Base-by-base conservation (phyloP, 2,888 invertebrate genomes). In the Chaetogeoica ovagalla region DNA sequence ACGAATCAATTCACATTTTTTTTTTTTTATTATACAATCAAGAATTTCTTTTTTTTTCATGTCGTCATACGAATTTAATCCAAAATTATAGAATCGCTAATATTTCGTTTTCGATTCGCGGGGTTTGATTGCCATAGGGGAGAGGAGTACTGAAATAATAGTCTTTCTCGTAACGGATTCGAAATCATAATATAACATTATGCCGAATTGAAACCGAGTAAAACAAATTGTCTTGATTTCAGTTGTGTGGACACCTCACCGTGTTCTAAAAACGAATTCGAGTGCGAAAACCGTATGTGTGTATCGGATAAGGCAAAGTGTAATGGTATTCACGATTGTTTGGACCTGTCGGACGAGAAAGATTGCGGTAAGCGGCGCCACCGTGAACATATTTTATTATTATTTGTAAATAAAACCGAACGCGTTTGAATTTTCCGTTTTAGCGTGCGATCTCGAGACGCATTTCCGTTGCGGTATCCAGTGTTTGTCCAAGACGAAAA, bases 311-410 rank as follows among this genome's bases (percentile, higher is more conserved):
- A 87, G 48, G 90, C 91, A 81, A 89, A 90, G 55, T 93, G 93
- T 86, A 91, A 93, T 85, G 93, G 93, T 19, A 87, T 89, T 79
- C 89, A 92, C 84, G 91, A 93, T 85, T 93, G 93, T 86, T 91
- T 91, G 84, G 92, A 93, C 85, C 89, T 90, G 85, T 90, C 91
- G 23, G 93, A 93, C 86, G 93, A 93, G 87, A 88, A 88, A 84
- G 88, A 91, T 85, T 93, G 93, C 85, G 90, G 93, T 93, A 87
- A 88, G 88, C 48, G 37, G n/a, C n/a, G n/a, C n/a, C 30, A n/a
- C n/a, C 15, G 30, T 4, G 30, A 30, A 30, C n/a, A n/a, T n/a
- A n/a, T n/a, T n/a, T n/a, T 30, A 30, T 4, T 30, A 30, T 30
- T 30, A 30, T 30, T 30, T 30, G 30, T 30, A 30, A 30, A 4